These are phyloP conservation scores for Elymnias hypermnestra DNA, from an alignment of 1,140 invertebrate genomes.

Conservation along the genomic window DNA sequence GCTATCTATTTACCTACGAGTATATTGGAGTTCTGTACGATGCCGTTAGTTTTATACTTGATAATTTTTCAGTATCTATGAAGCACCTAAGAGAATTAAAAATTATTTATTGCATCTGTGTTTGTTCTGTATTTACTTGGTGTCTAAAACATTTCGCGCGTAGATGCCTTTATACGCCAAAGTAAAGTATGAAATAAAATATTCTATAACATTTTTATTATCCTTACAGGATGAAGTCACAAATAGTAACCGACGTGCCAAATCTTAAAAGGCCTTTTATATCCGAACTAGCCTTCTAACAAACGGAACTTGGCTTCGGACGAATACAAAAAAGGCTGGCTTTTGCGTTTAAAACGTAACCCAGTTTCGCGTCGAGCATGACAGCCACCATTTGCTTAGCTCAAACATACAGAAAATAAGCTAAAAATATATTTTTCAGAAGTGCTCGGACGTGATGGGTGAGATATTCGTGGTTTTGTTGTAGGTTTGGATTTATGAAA, in stretches of 20 bases:
- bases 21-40: too few species aligned
- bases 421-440: conserved; percentile 18
- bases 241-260: conserved; percentile 4
- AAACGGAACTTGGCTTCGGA: conserved; percentile 15
- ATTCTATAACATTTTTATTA: not conserved
- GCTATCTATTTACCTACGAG: too few species aligned
- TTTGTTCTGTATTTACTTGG: too few species aligned
- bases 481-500: too few species aligned
- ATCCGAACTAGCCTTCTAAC: conserved; percentile 20
- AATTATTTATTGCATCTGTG: too few species aligned
- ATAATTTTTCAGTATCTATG: too few species aligned
- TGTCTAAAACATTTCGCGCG: too few species aligned
- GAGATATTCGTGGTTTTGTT: conserved; percentile 6
- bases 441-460: conserved; percentile 7
- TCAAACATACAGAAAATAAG: conserved; percentile 10
- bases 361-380: conserved; percentile 26
- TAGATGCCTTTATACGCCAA: too few species aligned
- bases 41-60: too few species aligned
- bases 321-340: conserved; percentile 21
- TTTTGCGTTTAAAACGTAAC: conserved; percentile 27
- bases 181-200: too few species aligned
- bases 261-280: conserved; percentile 24
- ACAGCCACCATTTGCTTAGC: conserved; percentile 25
- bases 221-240: not conserved
- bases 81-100: too few species aligned